phyloP scores from a whole-genome alignment of 53 echinoderm and acorn worm species.

The Apostichopus leukothele region DNA sequence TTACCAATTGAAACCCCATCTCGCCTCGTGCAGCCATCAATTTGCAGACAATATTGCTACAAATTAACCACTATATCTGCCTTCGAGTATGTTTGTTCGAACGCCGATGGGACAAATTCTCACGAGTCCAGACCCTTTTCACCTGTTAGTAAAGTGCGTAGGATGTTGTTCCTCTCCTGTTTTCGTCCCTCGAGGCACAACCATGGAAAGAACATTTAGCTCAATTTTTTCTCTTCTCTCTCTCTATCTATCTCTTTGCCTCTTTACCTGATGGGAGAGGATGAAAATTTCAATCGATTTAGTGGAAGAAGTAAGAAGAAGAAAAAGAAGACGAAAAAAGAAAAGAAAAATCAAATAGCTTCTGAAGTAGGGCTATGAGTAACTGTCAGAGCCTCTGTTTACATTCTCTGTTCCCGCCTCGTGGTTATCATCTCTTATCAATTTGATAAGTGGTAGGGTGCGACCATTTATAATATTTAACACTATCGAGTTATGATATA shows the following conservation, averaged over 20 bases:
- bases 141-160: slow-evolving; percentile 43
- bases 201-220: slow-evolving; percentile 39
- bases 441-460: slow-evolving; percentile 31
- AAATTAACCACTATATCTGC: slow-evolving; percentile 45
- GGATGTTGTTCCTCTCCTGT: slow-evolving; percentile 17
- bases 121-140: slow-evolving; percentile 39
- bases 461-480: slow-evolving; percentile 9
- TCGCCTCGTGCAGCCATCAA: slow-evolving; percentile 12
- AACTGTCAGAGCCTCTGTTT: slow-evolving; percentile 15
- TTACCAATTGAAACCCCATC: slow-evolving; percentile 31
- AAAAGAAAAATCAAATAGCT: slow-evolving; percentile 33
- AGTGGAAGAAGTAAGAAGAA: too few species aligned
- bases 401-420: slow-evolving; percentile 14
- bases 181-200: slow-evolving; percentile 29
- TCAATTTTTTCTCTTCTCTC: neutral
- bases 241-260: neutral
- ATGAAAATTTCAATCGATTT: slow-evolving; percentile 27
- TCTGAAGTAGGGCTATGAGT: slow-evolving; percentile 25
- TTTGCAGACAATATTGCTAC: slow-evolving; percentile 40
- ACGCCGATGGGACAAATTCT: slow-evolving; percentile 36
- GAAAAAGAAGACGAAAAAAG: neutral
- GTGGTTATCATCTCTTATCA: neutral
- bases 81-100: slow-evolving; percentile 37
- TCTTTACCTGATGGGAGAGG: slow-evolving; percentile 8
- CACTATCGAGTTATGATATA: slow-evolving; percentile 14